A percentile compares a stretch with the other conserved stretches of the same genome.
These are phyloP conservation scores for Aromia moschata DNA, from an alignment of 2,888 invertebrate species.

Conservation along the genomic window DNA sequence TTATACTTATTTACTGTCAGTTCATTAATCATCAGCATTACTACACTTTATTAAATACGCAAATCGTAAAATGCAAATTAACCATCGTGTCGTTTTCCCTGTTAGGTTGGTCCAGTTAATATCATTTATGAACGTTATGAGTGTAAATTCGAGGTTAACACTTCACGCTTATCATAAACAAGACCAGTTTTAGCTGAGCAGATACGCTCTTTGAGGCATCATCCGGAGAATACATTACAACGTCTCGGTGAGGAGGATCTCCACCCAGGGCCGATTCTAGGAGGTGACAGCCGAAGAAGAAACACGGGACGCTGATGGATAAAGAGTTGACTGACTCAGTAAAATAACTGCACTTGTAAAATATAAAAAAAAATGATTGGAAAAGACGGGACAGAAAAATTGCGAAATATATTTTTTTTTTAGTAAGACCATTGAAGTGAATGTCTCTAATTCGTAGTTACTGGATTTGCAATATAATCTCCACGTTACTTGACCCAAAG, in stretches of 20 bases:
- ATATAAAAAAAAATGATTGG: too few relatives aligned
- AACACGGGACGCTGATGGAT: too few relatives aligned
- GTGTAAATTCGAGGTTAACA: slow-evolving; percentile 7
- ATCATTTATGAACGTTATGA: neutral
- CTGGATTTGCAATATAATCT: too few relatives aligned
- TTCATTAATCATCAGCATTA: neutral
- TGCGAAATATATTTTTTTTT: too few relatives aligned
- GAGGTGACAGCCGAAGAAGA: too few relatives aligned
- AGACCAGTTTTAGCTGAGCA: slow-evolving; percentile 1
- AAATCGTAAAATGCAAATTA: neutral
- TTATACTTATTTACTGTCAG: neutral
- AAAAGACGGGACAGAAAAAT: too few relatives aligned
- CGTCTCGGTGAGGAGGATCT: neutral
- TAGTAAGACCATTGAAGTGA: too few relatives aligned
- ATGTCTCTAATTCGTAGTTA: too few relatives aligned
- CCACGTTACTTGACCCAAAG: too few relatives aligned
- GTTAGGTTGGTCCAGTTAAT: neutral
- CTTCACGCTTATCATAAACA: slow-evolving; percentile 10
- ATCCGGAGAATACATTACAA: slow-evolving; percentile 3
- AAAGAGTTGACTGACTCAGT: too few relatives aligned
- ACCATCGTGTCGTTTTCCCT: too few relatives aligned
- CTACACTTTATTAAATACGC: neutral
- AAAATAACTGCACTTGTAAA: too few relatives aligned
- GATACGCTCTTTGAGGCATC: slow-evolving; percentile 7
- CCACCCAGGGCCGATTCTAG: slow-evolving; percentile 12